Conservation (phyloP, 2,113 vertebrate genomes). For the Mesembrinibis cayennensis region DNA sequence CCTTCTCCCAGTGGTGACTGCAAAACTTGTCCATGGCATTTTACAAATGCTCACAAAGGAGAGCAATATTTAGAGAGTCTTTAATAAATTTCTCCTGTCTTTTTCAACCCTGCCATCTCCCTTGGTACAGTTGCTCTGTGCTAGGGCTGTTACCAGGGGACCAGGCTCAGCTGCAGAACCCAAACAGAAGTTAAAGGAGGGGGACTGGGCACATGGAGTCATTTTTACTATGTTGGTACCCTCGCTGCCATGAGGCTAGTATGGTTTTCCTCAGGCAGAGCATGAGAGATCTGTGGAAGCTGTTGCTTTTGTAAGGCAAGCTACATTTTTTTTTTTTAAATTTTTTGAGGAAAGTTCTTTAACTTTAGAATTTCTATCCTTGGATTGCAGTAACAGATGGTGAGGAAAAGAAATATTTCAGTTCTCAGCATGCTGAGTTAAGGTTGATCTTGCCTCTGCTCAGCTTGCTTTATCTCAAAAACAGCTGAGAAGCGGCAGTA, state of each 20-base stretch:
- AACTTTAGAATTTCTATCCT: neutral
- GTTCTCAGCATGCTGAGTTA: neutral
- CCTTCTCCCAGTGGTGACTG: neutral
- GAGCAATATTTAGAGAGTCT: neutral
- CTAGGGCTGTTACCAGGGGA: neutral
- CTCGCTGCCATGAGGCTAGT: neutral
- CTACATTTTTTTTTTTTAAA: neutral
- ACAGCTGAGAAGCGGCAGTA: neutral
- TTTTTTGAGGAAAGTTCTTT: neutral
- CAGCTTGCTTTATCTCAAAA: neutral
- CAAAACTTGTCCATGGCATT: neutral
- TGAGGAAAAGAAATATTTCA: neutral
- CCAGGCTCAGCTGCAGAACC: neutral
- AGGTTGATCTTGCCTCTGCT: neutral
- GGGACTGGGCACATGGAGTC: accelerated
- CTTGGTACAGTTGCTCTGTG: neutral
- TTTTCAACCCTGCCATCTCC: neutral
- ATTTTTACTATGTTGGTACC: neutral
- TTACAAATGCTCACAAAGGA: neutral
- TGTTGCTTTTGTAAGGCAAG: neutral
- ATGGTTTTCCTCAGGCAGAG: neutral
- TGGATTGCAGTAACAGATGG: neutral
- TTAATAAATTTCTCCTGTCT: neutral
- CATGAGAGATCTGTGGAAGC: neutral
- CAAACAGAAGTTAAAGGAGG: neutral